Conservation (phyloP, 2,113 vertebrate species). For the Crocuta crocuta region DNA sequence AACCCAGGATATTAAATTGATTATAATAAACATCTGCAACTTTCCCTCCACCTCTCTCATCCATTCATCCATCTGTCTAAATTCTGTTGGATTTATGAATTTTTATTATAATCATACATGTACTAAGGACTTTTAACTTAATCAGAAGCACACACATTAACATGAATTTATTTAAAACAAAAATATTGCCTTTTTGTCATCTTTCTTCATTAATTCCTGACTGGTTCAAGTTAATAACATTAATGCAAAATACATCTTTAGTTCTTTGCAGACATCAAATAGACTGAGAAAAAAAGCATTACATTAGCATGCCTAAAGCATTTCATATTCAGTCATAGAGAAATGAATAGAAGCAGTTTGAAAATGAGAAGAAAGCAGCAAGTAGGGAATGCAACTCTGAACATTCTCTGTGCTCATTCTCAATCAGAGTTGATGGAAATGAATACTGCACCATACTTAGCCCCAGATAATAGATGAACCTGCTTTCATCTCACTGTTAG, state of each 20-base stretch:
- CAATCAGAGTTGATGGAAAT: constrained; percentile 82
- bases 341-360: constrained; percentile 85
- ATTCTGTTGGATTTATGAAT: not conserved
- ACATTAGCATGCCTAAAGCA: constrained; percentile 88
- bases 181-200: constrained; percentile 80
- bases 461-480: constrained; percentile 81
- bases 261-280: constrained; percentile 90
- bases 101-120: constrained; percentile 3
- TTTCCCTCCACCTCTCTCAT: not conserved
- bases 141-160: constrained; percentile 82
- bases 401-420: constrained; percentile 78
- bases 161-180: constrained; percentile 85
- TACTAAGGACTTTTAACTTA: constrained; percentile 43
- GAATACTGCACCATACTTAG: constrained; percentile 76
- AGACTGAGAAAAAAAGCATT: constrained; percentile 81
- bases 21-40: not conserved
- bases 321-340: constrained; percentile 84
- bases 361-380: constrained; percentile 78
- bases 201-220: constrained; percentile 88
- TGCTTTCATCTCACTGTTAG: constrained; percentile 87
- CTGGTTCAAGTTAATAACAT: constrained; percentile 82
- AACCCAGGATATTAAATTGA: not conserved
- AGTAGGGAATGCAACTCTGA: constrained; percentile 71
- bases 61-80: not conserved
- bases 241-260: constrained; percentile 80